Percentiles rank a stretch among this genome's conserved stretches.
Conservation (phyloP, 1,140 invertebrate genomes). For the Brachionus plicatilis region DNA sequence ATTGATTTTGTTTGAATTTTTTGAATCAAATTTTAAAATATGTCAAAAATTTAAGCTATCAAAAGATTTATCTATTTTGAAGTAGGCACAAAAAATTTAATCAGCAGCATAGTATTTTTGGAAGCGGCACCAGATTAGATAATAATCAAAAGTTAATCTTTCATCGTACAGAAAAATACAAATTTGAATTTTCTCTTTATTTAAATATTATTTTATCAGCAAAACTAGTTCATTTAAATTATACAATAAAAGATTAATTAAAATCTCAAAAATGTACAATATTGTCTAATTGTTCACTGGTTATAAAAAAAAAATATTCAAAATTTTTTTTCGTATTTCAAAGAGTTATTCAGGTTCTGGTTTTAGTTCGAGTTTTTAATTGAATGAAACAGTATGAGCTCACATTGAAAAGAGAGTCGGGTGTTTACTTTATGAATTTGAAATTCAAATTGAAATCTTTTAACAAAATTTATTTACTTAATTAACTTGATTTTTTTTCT, state of each 20-base stretch:
- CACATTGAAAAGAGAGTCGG: background rate
- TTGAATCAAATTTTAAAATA: background rate
- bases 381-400: conserved; percentile 14
- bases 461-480: conserved; percentile 15
- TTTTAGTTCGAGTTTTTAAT: background rate
- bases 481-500: conserved; percentile 22
- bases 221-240: background rate
- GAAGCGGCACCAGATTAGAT: background rate
- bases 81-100: background rate
- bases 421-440: conserved; percentile 22
- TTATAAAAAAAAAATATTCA: background rate
- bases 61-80: background rate
- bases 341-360: background rate
- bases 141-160: background rate
- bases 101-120: background rate
- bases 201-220: background rate
- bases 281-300: background rate
- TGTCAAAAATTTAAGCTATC: conserved; percentile 1
- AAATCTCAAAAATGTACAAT: background rate
- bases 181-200: background rate
- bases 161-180: background rate
- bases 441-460: conserved; percentile 26
- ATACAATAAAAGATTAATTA: background rate
- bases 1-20: background rate
- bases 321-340: background rate